These are phyloP conservation scores for Ataeniobius toweri DNA, from an alignment of 2,797 vertebrate species.

Conservation along the genomic window DNA sequence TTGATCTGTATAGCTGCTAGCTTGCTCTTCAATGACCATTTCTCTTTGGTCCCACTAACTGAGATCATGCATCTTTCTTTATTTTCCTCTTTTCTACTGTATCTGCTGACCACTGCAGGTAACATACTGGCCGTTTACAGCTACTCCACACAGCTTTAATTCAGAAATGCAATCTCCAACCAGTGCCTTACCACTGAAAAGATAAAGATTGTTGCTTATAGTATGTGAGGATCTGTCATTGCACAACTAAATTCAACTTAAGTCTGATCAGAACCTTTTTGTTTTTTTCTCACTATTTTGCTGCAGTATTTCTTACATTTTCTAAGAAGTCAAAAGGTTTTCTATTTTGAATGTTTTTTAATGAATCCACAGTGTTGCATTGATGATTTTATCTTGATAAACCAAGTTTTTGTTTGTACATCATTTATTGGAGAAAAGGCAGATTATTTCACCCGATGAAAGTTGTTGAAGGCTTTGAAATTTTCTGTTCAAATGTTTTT, in stretches of 20 bases:
- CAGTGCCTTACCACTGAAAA: neutral
- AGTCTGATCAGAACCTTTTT: neutral
- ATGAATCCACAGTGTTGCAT: neutral
- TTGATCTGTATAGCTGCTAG: too few relatives aligned
- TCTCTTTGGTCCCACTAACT: too few relatives aligned
- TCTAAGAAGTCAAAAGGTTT: slow-evolving; percentile 3
- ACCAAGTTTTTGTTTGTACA: slow-evolving; percentile 5
- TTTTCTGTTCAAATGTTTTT: slow-evolving; percentile 36
- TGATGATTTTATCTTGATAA: slow-evolving; percentile 1
- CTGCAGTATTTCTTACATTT: slow-evolving; percentile 1
- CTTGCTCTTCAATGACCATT: too few relatives aligned
- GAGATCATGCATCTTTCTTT: too few relatives aligned
- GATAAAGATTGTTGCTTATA: neutral
- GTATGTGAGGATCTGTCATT: too few relatives aligned
- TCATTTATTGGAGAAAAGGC: slow-evolving; percentile 3
- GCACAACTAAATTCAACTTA: neutral
- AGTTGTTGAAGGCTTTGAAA: slow-evolving; percentile 14
- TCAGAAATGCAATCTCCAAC: neutral
- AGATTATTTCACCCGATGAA: slow-evolving; percentile 6
- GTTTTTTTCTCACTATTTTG: neutral
- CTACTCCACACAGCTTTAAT: neutral
- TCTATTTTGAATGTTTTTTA: neutral
- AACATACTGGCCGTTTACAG: neutral
- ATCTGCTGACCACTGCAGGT: neutral
- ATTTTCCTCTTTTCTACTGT: neutral